Evolutionary conservation across 2,113 vertebrate genomes (phyloP), one percentile per base, ranked within the genome.

Genomic region (Etia nguti): DNA sequence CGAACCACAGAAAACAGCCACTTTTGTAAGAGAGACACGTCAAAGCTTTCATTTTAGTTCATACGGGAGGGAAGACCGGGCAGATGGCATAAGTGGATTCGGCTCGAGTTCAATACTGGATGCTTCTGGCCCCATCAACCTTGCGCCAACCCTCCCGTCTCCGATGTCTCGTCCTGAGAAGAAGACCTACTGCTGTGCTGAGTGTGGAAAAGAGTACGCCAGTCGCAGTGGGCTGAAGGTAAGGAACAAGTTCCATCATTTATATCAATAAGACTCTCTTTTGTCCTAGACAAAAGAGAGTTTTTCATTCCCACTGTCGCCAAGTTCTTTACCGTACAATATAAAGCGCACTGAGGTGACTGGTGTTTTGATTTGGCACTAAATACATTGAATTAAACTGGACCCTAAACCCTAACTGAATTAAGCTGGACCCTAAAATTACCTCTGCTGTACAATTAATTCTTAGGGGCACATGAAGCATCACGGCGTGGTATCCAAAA

Each of bases 161-260:
- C 95, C 96, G 1, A 89, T 94, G 86, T 92, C 95, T 50, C 96
- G 96, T 41, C 95, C 96, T 13, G 96, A 97, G 87, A 97, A 96
- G 90, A 97, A 96, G 90, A 96, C 95, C 20, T 97, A 97, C 62
- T 92, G 95, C 90, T 97, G 96, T 88, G 95, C 96, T 8, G 96
- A 97, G 83, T 97, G 96, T 91, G 96, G 96, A 82, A 97, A 97
- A 87, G 96, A 96, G 85, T 97, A 97, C 11, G 96, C 96, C 52
- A 97, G 96, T 83, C 96, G 96, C 85, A 97, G 96, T 77, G 96
- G 96, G 73, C 85, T 97, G 46, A 97, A 97, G 95, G 96, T 97
- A 73, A 91, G 88, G n/a, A 81, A 81, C 41, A 50, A 38, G 15
- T 9, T 48, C 4, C 26, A 4, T 55, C 2, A 6, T 43, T 24